Evolutionary conservation across 1,140 invertebrate genomes (phyloP), one percentile per base, ranked within the genome.

Genomic region (Drosophila mauritiana): DNA sequence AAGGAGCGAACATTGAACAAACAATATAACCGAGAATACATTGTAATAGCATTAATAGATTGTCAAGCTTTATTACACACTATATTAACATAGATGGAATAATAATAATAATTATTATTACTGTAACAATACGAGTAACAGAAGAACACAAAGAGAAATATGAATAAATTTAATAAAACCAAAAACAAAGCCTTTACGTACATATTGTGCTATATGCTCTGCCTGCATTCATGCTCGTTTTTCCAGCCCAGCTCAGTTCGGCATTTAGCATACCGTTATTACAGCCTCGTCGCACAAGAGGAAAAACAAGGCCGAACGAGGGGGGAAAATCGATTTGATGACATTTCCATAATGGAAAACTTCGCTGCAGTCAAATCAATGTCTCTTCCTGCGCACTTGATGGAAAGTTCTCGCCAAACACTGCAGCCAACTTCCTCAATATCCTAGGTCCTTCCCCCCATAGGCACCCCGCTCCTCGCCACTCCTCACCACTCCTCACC

Each of bases 1-100:
- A 80, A 63, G 15, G 52, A 72, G 22, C 36, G 45, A 59, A 72
- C 54, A 61, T 68, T 68, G 68, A 59, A 76, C 54, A 36, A 57
- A 84, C 55, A 80, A 61, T 81, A 86, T 72, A 81, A 43, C 56
- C 62, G 43, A 81, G 58, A 73, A 62, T 57, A 85, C 78, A 81
- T 61, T 68, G 80, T 72, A 74, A 86, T 88, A 83, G 83, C 75
- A 88, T 88, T 88, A 86, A 89, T 88, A 89, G 84, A 88, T 88
- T 88, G 84, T 89, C 83, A 88, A 88, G 83, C 83, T 88, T 88
- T 88, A 88, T 88, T 89, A 88, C 79, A 88, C 83, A 88, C 79
- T 89, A 88, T 88, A 86, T 82, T 78, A 59, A 77, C 65, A 86
- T 88, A 86, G 83, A 86, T 82, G 79, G 58, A 74, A 81, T 62